These are phyloP conservation scores for Anhinga rufa DNA, from an alignment of 2,113 vertebrate species.

Conservation along the genomic window DNA sequence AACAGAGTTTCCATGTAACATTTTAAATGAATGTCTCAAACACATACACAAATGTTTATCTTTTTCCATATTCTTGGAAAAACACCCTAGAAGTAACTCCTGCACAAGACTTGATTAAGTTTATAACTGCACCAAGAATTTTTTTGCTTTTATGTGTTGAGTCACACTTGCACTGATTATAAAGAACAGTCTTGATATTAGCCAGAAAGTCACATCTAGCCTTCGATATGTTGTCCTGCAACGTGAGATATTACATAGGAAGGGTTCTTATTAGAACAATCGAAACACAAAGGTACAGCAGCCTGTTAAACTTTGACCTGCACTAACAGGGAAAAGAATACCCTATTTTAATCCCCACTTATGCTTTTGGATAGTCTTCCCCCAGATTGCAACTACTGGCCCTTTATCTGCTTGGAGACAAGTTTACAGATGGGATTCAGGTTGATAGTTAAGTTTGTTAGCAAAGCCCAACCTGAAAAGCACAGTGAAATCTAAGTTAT, in stretches of 20 bases:
- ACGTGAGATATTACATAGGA: rapidly evolving
- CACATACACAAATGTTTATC: rapidly evolving
- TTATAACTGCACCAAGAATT: background rate
- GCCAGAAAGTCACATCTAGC: background rate
- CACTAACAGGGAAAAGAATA: background rate
- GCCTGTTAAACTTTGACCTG: background rate
- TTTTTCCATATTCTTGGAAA: background rate
- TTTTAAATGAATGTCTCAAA: background rate
- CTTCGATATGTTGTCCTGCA: background rate
- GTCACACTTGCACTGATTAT: too few species aligned
- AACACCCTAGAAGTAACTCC: background rate
- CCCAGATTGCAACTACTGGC: background rate
- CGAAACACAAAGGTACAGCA: background rate
- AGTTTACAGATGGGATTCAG: background rate
- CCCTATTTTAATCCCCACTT: background rate
- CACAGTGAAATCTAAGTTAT: background rate
- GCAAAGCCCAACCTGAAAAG: background rate
- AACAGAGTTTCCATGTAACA: background rate
- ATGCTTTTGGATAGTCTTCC: background rate
- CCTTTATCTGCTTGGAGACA: background rate
- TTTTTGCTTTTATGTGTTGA: too few species aligned
- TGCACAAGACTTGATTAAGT: background rate
- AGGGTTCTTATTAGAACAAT: background rate
- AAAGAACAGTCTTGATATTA: background rate
- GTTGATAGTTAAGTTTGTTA: background rate